Evolutionary conservation across 2,113 vertebrate genomes (phyloP).

Genomic region (Campylomormyrus numenius): DNA sequence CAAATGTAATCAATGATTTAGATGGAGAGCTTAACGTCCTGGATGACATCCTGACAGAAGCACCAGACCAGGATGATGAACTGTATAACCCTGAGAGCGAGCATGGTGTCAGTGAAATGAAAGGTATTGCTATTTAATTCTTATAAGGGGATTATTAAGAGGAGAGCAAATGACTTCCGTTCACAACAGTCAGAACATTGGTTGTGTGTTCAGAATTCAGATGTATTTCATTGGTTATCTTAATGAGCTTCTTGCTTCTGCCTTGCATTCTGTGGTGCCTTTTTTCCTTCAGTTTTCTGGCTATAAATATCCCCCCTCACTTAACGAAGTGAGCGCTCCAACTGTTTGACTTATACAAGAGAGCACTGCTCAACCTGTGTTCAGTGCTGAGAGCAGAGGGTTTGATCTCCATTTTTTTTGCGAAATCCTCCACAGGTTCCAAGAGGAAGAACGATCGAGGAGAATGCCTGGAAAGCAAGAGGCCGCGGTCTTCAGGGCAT

Average conservation of each 20-base stretch:
- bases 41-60: slow-evolving; percentile 95
- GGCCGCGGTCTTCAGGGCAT: slow-evolving; percentile 75
- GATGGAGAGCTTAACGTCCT: slow-evolving; percentile 93
- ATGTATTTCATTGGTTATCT: not conserved
- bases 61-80: slow-evolving; percentile 95
- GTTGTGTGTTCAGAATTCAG: not conserved
- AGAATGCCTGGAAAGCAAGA: slow-evolving; percentile 73
- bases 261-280: not conserved
- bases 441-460: slow-evolving; percentile 87
- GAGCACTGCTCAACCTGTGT: not conserved
- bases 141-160: not conserved
- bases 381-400: not conserved
- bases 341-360: not conserved
- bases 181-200: not conserved
- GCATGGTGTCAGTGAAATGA: slow-evolving; percentile 57
- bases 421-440: slow-evolving; percentile 61
- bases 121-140: not conserved
- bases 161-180: not conserved
- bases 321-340: not conserved
- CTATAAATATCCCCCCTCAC: not conserved
- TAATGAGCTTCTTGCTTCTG: not conserved
- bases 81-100: slow-evolving; percentile 93
- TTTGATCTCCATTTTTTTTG: not conserved
- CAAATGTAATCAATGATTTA: slow-evolving; percentile 41
- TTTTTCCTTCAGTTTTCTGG: not conserved